phyloP scores from a whole-genome alignment of 2,797 vertebrate species.

The Anguilla marmorata region DNA sequence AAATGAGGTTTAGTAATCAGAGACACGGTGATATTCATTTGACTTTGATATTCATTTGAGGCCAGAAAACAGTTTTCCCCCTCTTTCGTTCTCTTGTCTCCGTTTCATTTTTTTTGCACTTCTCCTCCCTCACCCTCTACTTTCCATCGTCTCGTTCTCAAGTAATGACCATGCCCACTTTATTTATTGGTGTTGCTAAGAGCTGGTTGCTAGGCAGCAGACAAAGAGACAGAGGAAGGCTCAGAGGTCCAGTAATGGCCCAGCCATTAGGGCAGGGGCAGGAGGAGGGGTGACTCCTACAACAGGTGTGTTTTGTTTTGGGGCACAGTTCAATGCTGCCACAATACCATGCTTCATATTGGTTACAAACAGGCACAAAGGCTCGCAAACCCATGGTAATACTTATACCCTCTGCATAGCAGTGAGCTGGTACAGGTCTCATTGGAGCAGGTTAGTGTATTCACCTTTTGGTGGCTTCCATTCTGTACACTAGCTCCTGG shows the following conservation, averaged over 20 bases:
- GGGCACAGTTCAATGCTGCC: neutral
- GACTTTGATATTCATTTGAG: neutral
- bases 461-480: neutral
- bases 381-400: neutral
- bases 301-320: neutral
- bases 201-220: constrained; percentile 36
- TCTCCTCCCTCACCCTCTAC: neutral
- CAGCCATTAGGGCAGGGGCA: neutral
- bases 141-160: neutral
- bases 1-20: neutral
- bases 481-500: neutral
- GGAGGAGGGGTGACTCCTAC: neutral
- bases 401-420: neutral
- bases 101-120: neutral
- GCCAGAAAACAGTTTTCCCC: neutral
- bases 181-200: constrained; percentile 31
- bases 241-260: neutral
- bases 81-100: neutral
- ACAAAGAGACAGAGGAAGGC: neutral
- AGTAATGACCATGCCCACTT: constrained; percentile 1
- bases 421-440: neutral
- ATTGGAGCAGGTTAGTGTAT: neutral
- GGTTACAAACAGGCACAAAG: too few species aligned
- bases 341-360: neutral
- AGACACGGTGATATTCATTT: neutral